Conservation (phyloP, 2,888 invertebrate species). For the Deroplatys truncata region DNA sequence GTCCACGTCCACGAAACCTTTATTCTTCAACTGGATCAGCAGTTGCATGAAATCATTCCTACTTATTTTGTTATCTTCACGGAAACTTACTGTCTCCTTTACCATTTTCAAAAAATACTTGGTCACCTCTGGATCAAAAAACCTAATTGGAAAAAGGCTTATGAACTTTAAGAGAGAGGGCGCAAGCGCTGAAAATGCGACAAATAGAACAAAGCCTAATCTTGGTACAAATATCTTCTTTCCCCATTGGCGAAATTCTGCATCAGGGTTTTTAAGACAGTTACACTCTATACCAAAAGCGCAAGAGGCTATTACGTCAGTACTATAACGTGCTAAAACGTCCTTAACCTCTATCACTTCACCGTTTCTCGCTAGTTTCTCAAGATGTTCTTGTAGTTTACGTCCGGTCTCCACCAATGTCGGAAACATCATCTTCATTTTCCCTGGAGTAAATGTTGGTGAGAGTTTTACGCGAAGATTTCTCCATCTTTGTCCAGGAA, state of each 20-base stretch:
- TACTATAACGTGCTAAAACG: slow-evolving; percentile 31
- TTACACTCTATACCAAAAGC: slow-evolving; percentile 46
- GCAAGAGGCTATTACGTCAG: slow-evolving; percentile 40
- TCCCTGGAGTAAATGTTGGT: slow-evolving; percentile 53
- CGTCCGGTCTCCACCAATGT: slow-evolving; percentile 47
- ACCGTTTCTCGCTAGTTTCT: slow-evolving; percentile 11
- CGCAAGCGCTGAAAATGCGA: slow-evolving; percentile 32
- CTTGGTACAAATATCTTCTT: slow-evolving; percentile 35
- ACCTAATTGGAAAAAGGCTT: slow-evolving; percentile 19
- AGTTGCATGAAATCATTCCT: slow-evolving; percentile 34
- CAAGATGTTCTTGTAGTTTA: slow-evolving; percentile 44
- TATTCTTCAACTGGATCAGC: slow-evolving; percentile 29
- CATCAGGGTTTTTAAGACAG: slow-evolving; percentile 39
- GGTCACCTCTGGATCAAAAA: not conserved
- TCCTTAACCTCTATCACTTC: slow-evolving; percentile 31
- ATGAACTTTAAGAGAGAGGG: not conserved
- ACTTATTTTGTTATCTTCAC: slow-evolving; percentile 34
- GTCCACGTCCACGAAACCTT: slow-evolving; percentile 9
- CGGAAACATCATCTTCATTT: slow-evolving; percentile 50
- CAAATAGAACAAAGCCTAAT: not conserved
- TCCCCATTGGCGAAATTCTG: slow-evolving; percentile 42
- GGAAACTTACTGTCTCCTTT: slow-evolving; percentile 36
- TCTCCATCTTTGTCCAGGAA: slow-evolving; percentile 43
- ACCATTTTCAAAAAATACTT: slow-evolving; percentile 45
- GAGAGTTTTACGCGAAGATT: slow-evolving; percentile 50